Conservation (phyloP, 2,888 invertebrate species). For the Drosophila colorata region DNA sequence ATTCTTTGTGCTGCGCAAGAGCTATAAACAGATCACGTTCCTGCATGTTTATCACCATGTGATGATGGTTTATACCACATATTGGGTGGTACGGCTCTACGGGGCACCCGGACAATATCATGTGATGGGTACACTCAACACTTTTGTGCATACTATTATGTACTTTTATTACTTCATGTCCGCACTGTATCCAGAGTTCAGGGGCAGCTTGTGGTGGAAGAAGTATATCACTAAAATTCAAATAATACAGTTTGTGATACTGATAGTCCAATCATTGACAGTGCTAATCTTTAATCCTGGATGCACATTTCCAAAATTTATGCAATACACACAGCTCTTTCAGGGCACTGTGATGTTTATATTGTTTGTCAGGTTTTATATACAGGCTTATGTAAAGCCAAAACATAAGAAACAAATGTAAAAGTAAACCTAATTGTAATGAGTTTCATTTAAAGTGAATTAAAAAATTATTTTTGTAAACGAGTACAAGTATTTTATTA, state of each 20-base stretch:
- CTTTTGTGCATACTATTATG: conserved; percentile 92
- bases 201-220: conserved; percentile 90
- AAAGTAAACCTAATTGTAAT: background rate
- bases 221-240: conserved; percentile 93
- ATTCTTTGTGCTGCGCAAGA: conserved; percentile 64
- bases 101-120: conserved; percentile 89
- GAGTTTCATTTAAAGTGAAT: too few species aligned
- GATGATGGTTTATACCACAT: conserved; percentile 34
- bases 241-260: conserved; percentile 88
- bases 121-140: conserved; percentile 89
- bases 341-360: conserved; percentile 33
- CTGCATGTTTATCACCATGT: conserved; percentile 65
- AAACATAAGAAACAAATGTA: background rate
- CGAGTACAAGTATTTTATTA: background rate
- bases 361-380: conserved; percentile 54
- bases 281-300: conserved; percentile 35
- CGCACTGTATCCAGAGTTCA: conserved; percentile 89
- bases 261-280: conserved; percentile 32
- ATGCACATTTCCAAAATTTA: conserved; percentile 31
- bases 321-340: conserved; percentile 25
- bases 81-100: conserved; percentile 77
- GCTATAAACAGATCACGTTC: conserved; percentile 58
- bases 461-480: background rate
- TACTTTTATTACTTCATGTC: conserved; percentile 92
- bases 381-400: conserved; percentile 32